These are phyloP conservation scores for Babylonia areolata DNA, from an alignment of 1,140 invertebrate species.

Conservation along the genomic window DNA sequence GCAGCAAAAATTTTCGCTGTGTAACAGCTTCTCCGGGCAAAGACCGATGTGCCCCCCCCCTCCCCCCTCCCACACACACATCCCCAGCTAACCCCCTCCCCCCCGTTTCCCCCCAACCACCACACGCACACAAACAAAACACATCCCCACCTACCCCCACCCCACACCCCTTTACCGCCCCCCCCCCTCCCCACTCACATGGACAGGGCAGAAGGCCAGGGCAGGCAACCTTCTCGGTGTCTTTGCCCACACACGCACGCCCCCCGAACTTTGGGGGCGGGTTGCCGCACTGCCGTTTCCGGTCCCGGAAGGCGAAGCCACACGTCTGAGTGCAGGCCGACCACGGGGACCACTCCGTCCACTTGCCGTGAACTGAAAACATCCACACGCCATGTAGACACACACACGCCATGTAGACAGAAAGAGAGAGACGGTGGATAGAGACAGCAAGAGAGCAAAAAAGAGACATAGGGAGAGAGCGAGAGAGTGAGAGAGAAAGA, in stretches of 20 bases:
- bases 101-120: too few species aligned
- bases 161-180: not conserved
- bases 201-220: slow-evolving; percentile 66
- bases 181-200: slow-evolving; percentile 2
- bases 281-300: slow-evolving; percentile 69
- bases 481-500: too few species aligned
- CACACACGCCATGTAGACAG: too few species aligned
- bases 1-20: too few species aligned
- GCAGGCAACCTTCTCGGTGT: slow-evolving; percentile 69
- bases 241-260: slow-evolving; percentile 61
- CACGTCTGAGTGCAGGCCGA: slow-evolving; percentile 70
- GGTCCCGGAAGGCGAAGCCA: slow-evolving; percentile 58
- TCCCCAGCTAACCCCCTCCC: too few species aligned
- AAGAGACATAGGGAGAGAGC: not conserved
- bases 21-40: too few species aligned
- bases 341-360: slow-evolving; percentile 73
- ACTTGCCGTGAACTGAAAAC: slow-evolving; percentile 72
- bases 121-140: too few species aligned
- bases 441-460: not conserved
- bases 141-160: not conserved
- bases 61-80: too few species aligned
- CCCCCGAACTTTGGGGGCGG: slow-evolving; percentile 73
- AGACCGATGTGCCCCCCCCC: too few species aligned
- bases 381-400: too few species aligned
- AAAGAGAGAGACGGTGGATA: too few species aligned